Evolutionary conservation across 1,140 invertebrate genomes (phyloP).

Genomic region (Uloborus diversus): DNA sequence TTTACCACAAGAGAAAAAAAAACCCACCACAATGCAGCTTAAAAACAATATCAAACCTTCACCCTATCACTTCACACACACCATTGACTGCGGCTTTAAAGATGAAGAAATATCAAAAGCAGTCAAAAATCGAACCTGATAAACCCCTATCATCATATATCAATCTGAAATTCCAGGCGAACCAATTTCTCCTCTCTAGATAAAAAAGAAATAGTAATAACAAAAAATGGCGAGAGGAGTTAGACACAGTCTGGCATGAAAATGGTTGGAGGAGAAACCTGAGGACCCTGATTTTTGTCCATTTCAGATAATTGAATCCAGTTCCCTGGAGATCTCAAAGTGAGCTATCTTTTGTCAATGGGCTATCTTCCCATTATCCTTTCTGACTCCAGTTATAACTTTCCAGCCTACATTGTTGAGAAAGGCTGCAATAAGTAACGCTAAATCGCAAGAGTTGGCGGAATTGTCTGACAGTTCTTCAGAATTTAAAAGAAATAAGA

Average conservation of each 20-base stretch:
- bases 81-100: slow-evolving; percentile 14
- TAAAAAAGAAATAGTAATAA: neutral
- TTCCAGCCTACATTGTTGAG: neutral
- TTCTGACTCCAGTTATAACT: slow-evolving; percentile 30
- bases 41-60: no score
- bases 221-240: neutral
- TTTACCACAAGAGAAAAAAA: no score
- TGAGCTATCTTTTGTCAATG: slow-evolving; percentile 53
- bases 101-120: slow-evolving; percentile 18
- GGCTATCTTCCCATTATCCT: slow-evolving; percentile 53
- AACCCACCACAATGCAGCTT: no score
- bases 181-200: no score
- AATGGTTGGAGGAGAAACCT: slow-evolving; percentile 1
- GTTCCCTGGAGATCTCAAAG: slow-evolving; percentile 18
- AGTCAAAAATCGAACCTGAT: slow-evolving; percentile 35
- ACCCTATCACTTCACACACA: slow-evolving; percentile 39
- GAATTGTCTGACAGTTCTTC: no score
- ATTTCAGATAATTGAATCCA: slow-evolving; percentile 53
- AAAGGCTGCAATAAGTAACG: neutral
- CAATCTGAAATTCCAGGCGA: slow-evolving; percentile 50
- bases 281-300: slow-evolving; percentile 53
- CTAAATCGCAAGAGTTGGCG: neutral
- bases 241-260: neutral
- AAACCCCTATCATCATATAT: slow-evolving; percentile 52
- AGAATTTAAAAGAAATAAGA: no score